These are phyloP conservation scores for Phenacoccus solenopsis DNA, from an alignment of 1,140 invertebrate genomes.

Conservation along the genomic window DNA sequence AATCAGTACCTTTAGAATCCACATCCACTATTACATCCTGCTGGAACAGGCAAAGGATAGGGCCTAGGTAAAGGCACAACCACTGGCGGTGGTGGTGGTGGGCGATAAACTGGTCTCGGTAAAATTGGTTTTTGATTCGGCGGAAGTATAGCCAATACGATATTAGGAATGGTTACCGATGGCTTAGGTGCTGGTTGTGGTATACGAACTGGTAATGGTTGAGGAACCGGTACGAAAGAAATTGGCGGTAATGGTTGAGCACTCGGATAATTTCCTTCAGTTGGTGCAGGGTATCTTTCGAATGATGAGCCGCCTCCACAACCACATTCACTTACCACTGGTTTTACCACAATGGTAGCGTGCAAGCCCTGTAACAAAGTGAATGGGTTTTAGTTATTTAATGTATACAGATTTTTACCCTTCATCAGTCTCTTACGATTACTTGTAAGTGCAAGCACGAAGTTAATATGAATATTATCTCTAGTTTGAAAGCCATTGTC, in stretches of 20 bases:
- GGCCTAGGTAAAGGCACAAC: not conserved
- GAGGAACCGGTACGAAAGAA: not conserved
- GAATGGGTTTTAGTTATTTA: no score
- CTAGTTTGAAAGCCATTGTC: no score
- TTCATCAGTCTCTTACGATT: no score
- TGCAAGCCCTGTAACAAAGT: no score
- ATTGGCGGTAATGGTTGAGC: not conserved
- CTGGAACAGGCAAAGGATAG: not conserved
- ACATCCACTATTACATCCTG: slow-evolving; percentile 1
- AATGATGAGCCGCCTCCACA: not conserved
- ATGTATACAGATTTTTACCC: no score
- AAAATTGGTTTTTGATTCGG: not conserved
- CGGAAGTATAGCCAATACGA: not conserved
- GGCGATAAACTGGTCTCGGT: not conserved
- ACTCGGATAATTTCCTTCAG: not conserved
- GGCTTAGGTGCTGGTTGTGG: not conserved
- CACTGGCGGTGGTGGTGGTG: not conserved
- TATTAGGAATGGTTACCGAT: slow-evolving; percentile 6
- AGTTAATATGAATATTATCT: no score
- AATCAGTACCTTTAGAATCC: not conserved
- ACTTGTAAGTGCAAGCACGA: no score
- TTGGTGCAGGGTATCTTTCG: not conserved
- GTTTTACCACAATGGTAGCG: no score
- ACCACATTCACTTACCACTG: not conserved
- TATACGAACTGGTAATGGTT: not conserved